phyloP scores from a whole-genome alignment of 1,140 invertebrate species.

The Liolophura sinensis region DNA sequence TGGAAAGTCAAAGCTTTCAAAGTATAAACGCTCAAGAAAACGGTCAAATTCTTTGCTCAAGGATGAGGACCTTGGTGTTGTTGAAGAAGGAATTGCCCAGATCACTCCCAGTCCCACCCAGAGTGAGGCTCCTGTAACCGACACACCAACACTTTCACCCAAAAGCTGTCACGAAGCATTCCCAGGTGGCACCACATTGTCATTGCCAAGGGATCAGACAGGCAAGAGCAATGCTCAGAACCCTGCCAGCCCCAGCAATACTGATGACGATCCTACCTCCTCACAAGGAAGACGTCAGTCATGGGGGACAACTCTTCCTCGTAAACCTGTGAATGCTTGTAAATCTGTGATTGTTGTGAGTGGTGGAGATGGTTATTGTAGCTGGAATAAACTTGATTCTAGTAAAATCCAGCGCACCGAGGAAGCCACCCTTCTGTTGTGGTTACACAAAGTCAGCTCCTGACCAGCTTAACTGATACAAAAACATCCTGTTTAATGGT shows the following conservation, averaged over 20 bases:
- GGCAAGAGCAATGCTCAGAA: constrained; percentile 18
- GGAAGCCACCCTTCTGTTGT: constrained; percentile 42
- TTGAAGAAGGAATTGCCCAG: no score
- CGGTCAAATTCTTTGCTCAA: not conserved
- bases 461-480: no score
- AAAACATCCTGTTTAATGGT: no score
- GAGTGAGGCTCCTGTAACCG: no score
- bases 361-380: constrained; percentile 49
- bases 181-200: not conserved
- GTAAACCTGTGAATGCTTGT: constrained; percentile 5
- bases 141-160: no score
- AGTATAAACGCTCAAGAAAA: not conserved
- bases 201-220: constrained; percentile 2
- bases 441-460: constrained; percentile 37
- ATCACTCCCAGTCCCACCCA: no score
- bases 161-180: not conserved
- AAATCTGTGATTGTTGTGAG: constrained; percentile 48
- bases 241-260: constrained; percentile 25
- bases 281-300: no score
- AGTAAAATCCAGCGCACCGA: constrained; percentile 15
- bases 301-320: no score
- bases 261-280: no score
- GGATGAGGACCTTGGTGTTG: no score
- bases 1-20: not conserved
- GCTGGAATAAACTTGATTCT: constrained; percentile 30